A percentile compares a stretch with the other conserved stretches of the same genome.
Conservation (phyloP, 2,113 vertebrate genomes). For the Solenodon paradoxus region DNA sequence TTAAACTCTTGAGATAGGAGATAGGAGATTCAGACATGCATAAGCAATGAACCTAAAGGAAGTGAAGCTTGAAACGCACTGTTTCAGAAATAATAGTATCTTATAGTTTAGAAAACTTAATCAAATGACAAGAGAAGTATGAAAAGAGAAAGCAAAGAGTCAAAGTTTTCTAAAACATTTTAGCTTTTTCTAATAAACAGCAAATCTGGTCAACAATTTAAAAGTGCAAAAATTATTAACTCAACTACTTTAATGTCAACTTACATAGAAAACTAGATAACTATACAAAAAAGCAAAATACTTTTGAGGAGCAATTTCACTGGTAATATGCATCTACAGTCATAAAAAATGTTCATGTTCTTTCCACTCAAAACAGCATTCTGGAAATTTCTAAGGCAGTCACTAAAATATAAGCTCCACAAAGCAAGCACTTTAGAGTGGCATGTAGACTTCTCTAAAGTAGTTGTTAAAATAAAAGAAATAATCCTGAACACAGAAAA, state of each 20-base stretch:
- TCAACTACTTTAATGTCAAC: conserved; percentile 5
- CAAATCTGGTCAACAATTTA: background rate
- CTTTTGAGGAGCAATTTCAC: conserved; percentile 21
- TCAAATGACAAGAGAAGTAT: background rate
- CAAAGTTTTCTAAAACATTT: conserved; percentile 11
- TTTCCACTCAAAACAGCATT: background rate
- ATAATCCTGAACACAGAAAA: conserved; percentile 8
- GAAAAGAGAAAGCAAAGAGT: background rate
- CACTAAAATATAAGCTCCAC: background rate
- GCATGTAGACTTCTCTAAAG: background rate
- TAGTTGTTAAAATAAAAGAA: background rate
- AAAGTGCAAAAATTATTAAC: background rate
- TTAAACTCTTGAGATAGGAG: background rate
- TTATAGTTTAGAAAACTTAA: background rate
- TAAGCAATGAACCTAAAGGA: background rate
- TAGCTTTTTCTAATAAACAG: background rate
- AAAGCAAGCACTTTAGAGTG: background rate
- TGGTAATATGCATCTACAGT: background rate
- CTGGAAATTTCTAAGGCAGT: background rate
- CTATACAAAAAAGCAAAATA: background rate
- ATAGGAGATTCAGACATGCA: background rate
- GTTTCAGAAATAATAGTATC: too few species aligned
- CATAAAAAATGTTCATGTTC: conserved; percentile 8
- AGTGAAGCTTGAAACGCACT: background rate
- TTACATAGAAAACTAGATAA: background rate